Evolutionary conservation across 2,113 vertebrate species (phyloP), one percentile per base, ranked within the genome.

Genomic region (Carassius carassius): DNA sequence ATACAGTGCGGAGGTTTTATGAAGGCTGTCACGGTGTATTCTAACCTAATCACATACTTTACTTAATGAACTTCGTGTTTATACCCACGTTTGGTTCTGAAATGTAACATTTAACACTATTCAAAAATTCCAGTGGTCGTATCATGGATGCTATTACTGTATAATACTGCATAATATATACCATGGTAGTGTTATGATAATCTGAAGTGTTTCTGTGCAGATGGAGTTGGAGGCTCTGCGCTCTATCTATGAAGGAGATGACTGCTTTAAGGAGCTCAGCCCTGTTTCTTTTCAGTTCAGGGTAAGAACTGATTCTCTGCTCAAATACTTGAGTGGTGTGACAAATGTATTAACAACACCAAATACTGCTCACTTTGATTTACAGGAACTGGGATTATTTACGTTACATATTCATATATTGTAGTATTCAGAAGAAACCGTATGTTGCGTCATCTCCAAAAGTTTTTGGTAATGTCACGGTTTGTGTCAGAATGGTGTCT

Each of bases 171-270:
- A 37, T 37, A 37, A 5, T 37, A 37, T 37, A 37, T 8, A 47
- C 44, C 44, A 12, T 44, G 44, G 44, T 12, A 32, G 47, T 56
- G 23, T 84, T 69, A 9, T 47, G 44, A 47, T 3, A 47, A 47
- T 12, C 44, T 47, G 44, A 47, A 47, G 11, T 47, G 44, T 47
- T 12, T 3, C 1, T 54, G 60, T 78, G 25, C 89, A 99, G 98
- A 99, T 99, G 98, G 98, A 99, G 90, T 90, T 99, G 90, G 98
- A 99, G 84, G 98, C 97, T 73, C 94, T 99, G 78, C 96, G 95
- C 44, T 99, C 98, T 3, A 99, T 99, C 90, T 99, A 99, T 69
- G 98, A 99, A 91, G 98, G 97, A 41, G 98, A 99, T 8, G 92
- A 95, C 0, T 95, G 96, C 89, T 99, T 99, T 92, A 99, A 96